These are phyloP conservation scores for Venustaconcha ellipsiformis DNA, from an alignment of 1,140 invertebrate species.

Conservation along the genomic window DNA sequence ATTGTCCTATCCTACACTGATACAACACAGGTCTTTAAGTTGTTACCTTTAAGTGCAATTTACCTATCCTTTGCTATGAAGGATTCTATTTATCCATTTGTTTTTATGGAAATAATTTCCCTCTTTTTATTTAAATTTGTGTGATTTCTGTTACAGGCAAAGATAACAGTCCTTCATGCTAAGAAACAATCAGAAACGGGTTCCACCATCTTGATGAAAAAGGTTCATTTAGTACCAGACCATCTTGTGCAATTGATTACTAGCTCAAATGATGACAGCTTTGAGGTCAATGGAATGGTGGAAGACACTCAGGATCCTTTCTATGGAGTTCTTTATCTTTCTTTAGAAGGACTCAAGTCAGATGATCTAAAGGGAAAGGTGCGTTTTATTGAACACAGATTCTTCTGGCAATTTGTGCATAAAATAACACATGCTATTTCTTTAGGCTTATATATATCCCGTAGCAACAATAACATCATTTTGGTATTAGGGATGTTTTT, in stretches of 20 bases:
- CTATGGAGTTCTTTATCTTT: conserved; percentile 29
- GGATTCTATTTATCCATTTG: too few relatives aligned
- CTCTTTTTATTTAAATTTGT: background rate
- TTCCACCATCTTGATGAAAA: background rate
- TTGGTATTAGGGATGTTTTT: too few relatives aligned
- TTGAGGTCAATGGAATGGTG: conserved; percentile 1
- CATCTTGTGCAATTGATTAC: conserved; percentile 22
- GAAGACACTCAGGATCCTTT: conserved; percentile 24
- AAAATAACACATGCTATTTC: too few relatives aligned
- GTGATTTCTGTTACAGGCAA: background rate
- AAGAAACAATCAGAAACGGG: background rate
- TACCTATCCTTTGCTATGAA: too few relatives aligned
- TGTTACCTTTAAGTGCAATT: too few relatives aligned
- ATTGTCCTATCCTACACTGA: too few relatives aligned
- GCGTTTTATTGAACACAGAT: background rate
- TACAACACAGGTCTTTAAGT: too few relatives aligned
- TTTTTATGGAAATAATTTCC: too few relatives aligned
- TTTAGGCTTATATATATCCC: too few relatives aligned
- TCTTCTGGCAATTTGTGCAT: too few relatives aligned
- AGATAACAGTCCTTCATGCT: background rate
- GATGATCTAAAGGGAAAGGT: conserved; percentile 35
- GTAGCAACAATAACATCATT: too few relatives aligned
- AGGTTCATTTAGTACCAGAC: background rate
- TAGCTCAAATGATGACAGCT: conserved; percentile 16
- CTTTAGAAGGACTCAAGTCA: conserved; percentile 25